A percentile compares a stretch with the other conserved stretches of the same genome.
phyloP scores from a whole-genome alignment of 2,113 vertebrate species.

The Bothrops jararaca region DNA sequence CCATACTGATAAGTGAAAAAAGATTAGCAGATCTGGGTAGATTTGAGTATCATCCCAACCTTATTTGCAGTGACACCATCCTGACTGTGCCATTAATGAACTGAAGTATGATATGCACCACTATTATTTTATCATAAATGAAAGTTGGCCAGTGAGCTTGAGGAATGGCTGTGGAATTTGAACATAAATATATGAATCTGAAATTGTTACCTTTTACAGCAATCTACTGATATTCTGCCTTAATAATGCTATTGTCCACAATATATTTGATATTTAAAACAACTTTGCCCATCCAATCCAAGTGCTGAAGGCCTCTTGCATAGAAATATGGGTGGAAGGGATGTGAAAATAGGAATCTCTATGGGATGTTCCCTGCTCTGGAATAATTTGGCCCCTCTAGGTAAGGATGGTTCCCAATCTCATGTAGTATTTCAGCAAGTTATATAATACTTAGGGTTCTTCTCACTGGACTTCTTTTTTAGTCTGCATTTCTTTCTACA shows the following conservation, averaged over 20 bases:
- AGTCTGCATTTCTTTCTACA: neutral
- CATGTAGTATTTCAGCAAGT: neutral
- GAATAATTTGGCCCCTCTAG: neutral
- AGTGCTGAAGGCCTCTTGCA: neutral
- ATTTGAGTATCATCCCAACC: neutral
- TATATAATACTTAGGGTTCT: neutral
- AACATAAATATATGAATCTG: neutral
- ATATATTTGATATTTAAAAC: neutral
- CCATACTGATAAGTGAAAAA: neutral
- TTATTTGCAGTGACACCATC: neutral
- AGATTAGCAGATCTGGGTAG: neutral
- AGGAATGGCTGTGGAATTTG: neutral
- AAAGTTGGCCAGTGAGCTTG: neutral
- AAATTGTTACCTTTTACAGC: neutral
- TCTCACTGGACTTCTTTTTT: neutral
- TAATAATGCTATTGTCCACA: neutral
- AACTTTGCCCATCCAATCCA: neutral
- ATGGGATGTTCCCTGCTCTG: neutral
- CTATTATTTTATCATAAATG: neutral
- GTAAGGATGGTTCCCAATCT: neutral
- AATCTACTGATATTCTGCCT: neutral
- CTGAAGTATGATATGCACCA: neutral
- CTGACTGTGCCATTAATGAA: neutral
- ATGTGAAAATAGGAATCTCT: neutral
- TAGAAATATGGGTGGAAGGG: neutral